phyloP scores from a whole-genome alignment of 2,113 vertebrate genomes.

The Neoarius graeffei region DNA sequence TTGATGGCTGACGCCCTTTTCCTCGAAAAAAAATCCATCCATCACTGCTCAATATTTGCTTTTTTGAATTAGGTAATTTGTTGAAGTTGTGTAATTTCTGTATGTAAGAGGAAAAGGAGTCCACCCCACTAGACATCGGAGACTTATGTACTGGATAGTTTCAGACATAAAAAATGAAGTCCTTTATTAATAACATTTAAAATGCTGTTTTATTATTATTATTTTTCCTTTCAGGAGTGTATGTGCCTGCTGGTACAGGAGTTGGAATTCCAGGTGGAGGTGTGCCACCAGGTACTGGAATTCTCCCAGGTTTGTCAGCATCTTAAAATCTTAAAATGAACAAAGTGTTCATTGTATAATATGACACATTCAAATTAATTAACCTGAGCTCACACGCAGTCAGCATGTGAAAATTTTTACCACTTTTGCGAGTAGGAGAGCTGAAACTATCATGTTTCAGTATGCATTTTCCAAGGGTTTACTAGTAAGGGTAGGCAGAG shows the following conservation, averaged over 20 bases:
- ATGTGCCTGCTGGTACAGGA: slow-evolving; percentile 65
- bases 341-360: neutral
- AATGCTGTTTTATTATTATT: neutral
- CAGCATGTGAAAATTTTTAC: neutral
- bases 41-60: neutral
- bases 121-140: neutral
- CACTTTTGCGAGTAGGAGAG: neutral
- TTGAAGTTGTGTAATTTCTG: slow-evolving; percentile 10
- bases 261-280: slow-evolving; percentile 61
- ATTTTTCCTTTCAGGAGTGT: slow-evolving; percentile 68
- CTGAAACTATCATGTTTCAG: neutral
- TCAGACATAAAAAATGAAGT: neutral
- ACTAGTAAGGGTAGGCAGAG: neutral
- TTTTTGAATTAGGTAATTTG: slow-evolving; percentile 21
- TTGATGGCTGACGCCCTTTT: neutral
- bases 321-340: slow-evolving; percentile 18
- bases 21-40: slow-evolving; percentile 13
- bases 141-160: neutral
- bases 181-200: neutral
- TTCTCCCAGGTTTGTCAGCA: slow-evolving; percentile 69
- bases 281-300: slow-evolving; percentile 62
- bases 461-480: neutral
- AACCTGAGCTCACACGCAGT: neutral
- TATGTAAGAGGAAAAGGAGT: neutral
- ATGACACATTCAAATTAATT: neutral